Percentiles rank a stretch among this genome's conserved stretches.
These are phyloP conservation scores for Pantherophis vulpinus DNA, from an alignment of 2,797 vertebrate genomes.

Conservation along the genomic window DNA sequence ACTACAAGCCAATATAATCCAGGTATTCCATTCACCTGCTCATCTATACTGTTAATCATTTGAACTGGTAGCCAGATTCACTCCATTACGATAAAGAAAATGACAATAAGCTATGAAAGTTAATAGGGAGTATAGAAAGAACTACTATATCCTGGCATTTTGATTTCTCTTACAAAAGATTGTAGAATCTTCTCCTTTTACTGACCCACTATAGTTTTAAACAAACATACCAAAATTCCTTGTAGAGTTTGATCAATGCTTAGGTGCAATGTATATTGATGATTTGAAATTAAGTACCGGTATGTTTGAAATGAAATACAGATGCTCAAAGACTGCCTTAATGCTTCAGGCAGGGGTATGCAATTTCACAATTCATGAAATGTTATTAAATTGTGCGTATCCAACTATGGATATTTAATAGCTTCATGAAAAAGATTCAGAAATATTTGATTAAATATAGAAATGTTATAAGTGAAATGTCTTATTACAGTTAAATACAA, in stretches of 20 bases:
- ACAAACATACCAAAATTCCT: not conserved
- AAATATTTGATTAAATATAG: conserved; percentile 19
- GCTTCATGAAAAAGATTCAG: not conserved
- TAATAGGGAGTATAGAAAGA: not conserved
- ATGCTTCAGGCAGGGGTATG: conserved; percentile 39
- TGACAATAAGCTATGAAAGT: not conserved
- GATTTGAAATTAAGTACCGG: not conserved
- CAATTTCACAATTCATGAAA: conserved; percentile 14
- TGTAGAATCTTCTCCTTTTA: not conserved
- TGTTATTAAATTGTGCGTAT: conserved; percentile 16
- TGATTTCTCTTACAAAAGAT: not conserved
- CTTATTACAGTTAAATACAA: conserved; percentile 30
- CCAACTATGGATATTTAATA: not conserved
- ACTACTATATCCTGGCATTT: not conserved
- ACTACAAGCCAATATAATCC: not conserved
- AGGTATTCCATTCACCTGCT: not conserved
- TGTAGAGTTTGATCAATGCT: not conserved
- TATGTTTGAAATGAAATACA: conserved; percentile 5
- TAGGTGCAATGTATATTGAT: not conserved
- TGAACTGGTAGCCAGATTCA: not conserved
- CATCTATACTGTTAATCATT: not conserved
- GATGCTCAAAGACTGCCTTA: conserved; percentile 3
- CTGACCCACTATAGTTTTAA: not conserved
- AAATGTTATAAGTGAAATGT: conserved; percentile 43
- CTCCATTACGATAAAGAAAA: not conserved